A percentile compares a stretch with the other conserved stretches of the same genome.
phyloP scores from a whole-genome alignment of 2,888 invertebrate species.

The Sesia bembeciformis region DNA sequence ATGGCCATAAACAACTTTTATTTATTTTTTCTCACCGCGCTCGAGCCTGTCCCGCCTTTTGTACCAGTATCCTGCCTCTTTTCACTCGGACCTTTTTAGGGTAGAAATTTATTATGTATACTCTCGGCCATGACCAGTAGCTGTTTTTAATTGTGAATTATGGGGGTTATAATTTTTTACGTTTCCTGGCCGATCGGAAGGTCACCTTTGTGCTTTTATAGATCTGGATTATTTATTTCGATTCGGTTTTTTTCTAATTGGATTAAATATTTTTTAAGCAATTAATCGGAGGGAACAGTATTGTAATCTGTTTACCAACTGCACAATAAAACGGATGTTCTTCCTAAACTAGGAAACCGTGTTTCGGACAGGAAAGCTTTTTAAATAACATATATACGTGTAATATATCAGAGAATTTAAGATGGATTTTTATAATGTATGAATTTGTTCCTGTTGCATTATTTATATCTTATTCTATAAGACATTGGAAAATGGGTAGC shows the following conservation, averaged over 20 bases:
- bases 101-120: slow-evolving; percentile 71
- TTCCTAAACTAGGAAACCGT: slow-evolving; percentile 17
- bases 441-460: no score
- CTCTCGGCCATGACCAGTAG: slow-evolving; percentile 71
- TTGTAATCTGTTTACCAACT: slow-evolving; percentile 35
- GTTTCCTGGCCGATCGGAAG: slow-evolving; percentile 60
- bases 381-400: no score
- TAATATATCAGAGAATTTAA: no score
- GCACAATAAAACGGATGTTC: slow-evolving; percentile 46
- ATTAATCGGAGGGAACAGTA: slow-evolving; percentile 47
- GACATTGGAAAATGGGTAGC: no score
- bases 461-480: no score
- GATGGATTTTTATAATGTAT: no score
- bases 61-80: slow-evolving; percentile 65
- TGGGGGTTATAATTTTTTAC: slow-evolving; percentile 44
- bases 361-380: no score
- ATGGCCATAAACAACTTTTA: slow-evolving; percentile 64
- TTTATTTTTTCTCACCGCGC: slow-evolving; percentile 49
- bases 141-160: slow-evolving; percentile 72
- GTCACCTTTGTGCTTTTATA: slow-evolving; percentile 59
- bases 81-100: slow-evolving; percentile 68
- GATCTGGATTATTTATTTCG: slow-evolving; percentile 44
- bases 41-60: slow-evolving; percentile 51
- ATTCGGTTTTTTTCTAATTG: slow-evolving; percentile 32
- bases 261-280: slow-evolving; percentile 35